Base-by-base conservation (phyloP, 2,888 invertebrate species). In the Ophioninae sp. region DNA sequence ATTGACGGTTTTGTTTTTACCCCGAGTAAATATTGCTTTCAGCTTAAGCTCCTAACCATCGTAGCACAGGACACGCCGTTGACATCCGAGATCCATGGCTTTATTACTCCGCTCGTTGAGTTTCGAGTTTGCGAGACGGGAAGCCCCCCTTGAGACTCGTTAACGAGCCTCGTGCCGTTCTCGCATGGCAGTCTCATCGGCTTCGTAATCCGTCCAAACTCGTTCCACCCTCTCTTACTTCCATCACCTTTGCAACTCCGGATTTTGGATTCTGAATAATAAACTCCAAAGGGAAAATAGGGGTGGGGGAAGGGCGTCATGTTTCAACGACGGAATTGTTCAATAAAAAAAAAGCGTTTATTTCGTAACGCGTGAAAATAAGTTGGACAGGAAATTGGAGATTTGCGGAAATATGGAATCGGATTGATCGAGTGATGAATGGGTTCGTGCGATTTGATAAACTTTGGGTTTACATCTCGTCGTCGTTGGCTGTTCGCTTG, bases 401-500 rank as follows among this genome's bases (percentile, higher is more conserved):
- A n/a, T n/a, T n/a, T n/a, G n/a, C n/a, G n/a, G n/a, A n/a, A n/a
- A n/a, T n/a, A n/a, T n/a, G n/a, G n/a, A n/a, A n/a, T n/a, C n/a
- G n/a, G n/a, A n/a, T n/a, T n/a, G n/a, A n/a, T n/a, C n/a, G n/a
- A n/a, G n/a, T n/a, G n/a, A n/a, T n/a, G n/a, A n/a, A n/a, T n/a
- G n/a, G n/a, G n/a, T n/a, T n/a, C n/a, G n/a, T n/a, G n/a, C n/a
- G n/a, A n/a, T n/a, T n/a, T n/a, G n/a, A n/a, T n/a, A 13, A 50
- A 23, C 5, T 23, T 30, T 2, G 10, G 37, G 30, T 44, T 10
- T 39, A 85, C 3, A 91, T 94, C 57, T 94, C 94, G 23, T 96
- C 95, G 56, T 94, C 94, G 30, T 94, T 94, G 0, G 94, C 94
- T 0, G 96, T 94, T 64, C 96, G 93, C 88, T 95, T 96, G 93